phyloP scores from a whole-genome alignment of 2,888 invertebrate genomes.

The Tetanocera ferruginea region DNA sequence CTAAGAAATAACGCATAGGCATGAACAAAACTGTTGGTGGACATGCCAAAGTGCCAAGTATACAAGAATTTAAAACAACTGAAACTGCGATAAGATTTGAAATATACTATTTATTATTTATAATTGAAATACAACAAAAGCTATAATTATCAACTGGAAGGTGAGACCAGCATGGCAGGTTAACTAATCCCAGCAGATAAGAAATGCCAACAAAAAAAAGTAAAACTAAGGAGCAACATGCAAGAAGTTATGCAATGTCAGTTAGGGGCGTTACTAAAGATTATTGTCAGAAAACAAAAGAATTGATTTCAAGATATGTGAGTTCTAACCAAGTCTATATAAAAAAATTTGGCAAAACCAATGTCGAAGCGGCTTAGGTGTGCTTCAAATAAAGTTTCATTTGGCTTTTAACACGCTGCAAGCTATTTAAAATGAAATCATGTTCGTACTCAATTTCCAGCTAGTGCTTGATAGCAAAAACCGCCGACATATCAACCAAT shows the following conservation, averaged over 20 bases:
- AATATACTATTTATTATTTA: not conserved
- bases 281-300: too few species aligned
- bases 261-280: too few species aligned
- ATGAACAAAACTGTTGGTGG: not conserved
- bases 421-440: too few species aligned
- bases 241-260: too few species aligned
- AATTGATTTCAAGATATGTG: too few species aligned
- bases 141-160: not conserved
- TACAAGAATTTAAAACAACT: constrained; percentile 4
- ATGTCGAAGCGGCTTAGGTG: too few species aligned
- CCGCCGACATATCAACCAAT: not conserved
- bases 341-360: too few species aligned
- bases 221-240: not conserved
- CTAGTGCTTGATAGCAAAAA: too few species aligned
- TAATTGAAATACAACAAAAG: not conserved
- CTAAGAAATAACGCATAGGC: not conserved
- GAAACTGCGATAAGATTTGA: constrained; percentile 18
- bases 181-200: not conserved
- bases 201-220: not conserved
- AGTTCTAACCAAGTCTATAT: too few species aligned
- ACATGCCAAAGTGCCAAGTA: constrained; percentile 12
- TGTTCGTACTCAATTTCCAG: too few species aligned
- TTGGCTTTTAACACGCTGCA: too few species aligned
- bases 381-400: too few species aligned
- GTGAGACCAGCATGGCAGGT: not conserved